Evolutionary conservation across 2,797 vertebrate species (phyloP), one percentile per base, ranked within the genome.

Genomic region (Dromococcyx pavoninus): DNA sequence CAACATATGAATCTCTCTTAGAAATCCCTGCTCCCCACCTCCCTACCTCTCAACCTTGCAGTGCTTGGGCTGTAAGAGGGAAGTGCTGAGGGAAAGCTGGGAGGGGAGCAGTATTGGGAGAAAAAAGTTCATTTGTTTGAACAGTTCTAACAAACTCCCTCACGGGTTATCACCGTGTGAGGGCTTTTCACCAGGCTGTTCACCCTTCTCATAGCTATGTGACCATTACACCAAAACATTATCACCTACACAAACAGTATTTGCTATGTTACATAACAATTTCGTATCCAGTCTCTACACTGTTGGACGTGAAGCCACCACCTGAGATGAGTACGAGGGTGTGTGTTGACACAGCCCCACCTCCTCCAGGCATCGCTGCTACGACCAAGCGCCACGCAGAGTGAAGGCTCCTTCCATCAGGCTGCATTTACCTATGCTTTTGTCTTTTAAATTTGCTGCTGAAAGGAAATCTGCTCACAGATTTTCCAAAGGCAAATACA

Each of bases 381-480:
- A 18, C 39, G 54, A 33, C 60, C 88, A 37, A 73, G 56, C 1
- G 0, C 35, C 46, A 11, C 39, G 15, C 13, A 35, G 35, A 65
- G 30, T 1, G 17, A 64, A 74, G 35, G 2, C n/a, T 37, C 13
- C 4, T 14, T 11, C 2, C 0, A 32, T 9, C 51, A 83, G 21
- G 9, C 33, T 50, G 21, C 12, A 10, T 37, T 17, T 6, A 21
- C 5, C 50, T 8, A 7, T 5, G 10, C 13, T 30, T 54, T 48
- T 17, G 39, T 56, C 6, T 30, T 22, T 37, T 7, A 46, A 54
- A 65, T 23, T 32, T 88, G n/a, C 56, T 54, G 62, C 67, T 73
- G 78, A 57, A 94, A 87, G 46, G n/a, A 79, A 80, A 89, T 9
- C 43, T 77, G 48, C 76, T 91, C 41, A 65, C 44, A 78, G 50